Evolutionary conservation across 2,797 vertebrate species (phyloP), one percentile per base, ranked within the genome.

Genomic region (Premnoplex brunnescens): DNA sequence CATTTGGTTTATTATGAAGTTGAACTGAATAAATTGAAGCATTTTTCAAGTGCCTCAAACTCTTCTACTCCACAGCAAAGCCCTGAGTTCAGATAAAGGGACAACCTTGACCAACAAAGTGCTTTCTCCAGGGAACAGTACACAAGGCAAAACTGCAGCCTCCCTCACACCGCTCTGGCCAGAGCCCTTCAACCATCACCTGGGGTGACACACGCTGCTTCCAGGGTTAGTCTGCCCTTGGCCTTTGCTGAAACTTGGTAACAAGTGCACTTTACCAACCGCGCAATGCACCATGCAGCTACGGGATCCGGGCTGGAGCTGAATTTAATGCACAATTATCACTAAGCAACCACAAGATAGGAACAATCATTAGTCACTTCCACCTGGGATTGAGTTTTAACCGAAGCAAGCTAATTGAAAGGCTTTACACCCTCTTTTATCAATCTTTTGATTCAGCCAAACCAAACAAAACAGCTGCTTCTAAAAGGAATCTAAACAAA

Each of bases 371-470:
- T 92, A 82, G 56, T 93, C 64, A 79, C 22, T 82, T 95, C 78
- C 81, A 80, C 77, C 60, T 36, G 81, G 86, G 78, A 96, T 67
- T 62, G 60, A 67, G 54, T 85, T 95, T 87, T 79, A 87, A 89
- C 41, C 49, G 85, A 91, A 87, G 77, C 87, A 82, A 84, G 69
- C 71, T 60, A 96, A 95, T 10, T 90, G 85, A 93, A 95, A 85
- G 44, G 81, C 60, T 92, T 92, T 76, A 81, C 63, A 89, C n/a
- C 5, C 34, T 94, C 75, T 85, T 88, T 64, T 74, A 93, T 92
- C 86, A 80, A 71, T 51, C 60, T 85, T 86, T 83, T 88, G 67
- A 93, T 89, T 94, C 30, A 63, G 68, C 10, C 74, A 87, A 90
- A 76, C 19, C 18, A 76, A 87, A 49, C 49, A 64, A 89, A 89